A percentile compares a stretch with the other conserved stretches of the same genome.
These are phyloP conservation scores for Tineola bisselliella DNA, from an alignment of 2,888 invertebrate genomes.

Conservation along the genomic window DNA sequence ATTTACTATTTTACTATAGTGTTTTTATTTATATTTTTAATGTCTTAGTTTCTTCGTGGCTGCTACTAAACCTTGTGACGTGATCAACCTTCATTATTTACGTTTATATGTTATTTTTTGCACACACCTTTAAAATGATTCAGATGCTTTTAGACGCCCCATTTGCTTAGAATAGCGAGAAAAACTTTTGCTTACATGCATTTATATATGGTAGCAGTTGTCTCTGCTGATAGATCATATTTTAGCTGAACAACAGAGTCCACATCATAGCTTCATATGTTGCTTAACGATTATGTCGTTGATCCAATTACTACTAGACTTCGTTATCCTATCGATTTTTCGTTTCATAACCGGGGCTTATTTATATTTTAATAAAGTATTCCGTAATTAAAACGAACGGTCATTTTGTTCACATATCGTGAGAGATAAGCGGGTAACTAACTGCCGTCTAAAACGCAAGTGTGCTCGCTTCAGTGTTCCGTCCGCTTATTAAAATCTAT, in stretches of 20 bases:
- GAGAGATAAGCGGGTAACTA: slow-evolving; percentile 5
- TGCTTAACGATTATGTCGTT: no score
- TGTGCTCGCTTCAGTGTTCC: neutral
- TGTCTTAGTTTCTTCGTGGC: neutral
- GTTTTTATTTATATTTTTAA: neutral
- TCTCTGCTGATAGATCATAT: no score
- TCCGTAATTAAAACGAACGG: neutral
- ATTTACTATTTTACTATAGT: neutral
- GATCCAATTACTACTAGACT: no score
- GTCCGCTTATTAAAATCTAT: neutral
- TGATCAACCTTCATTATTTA: neutral
- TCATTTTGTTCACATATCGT: slow-evolving; percentile 5
- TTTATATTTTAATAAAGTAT: neutral
- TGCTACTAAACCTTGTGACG: neutral
- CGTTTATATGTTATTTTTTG: no score
- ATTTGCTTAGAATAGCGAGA: no score
- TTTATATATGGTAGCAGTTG: no score
- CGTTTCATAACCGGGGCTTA: neutral
- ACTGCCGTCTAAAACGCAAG: neutral
- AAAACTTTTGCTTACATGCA: no score
- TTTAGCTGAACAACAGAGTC: no score
- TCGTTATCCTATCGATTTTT: neutral
- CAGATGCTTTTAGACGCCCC: no score
- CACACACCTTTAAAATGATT: neutral
- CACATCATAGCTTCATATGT: no score